Evolutionary conservation across 2,888 invertebrate genomes (phyloP).

Genomic region (Thalpophila matura): DNA sequence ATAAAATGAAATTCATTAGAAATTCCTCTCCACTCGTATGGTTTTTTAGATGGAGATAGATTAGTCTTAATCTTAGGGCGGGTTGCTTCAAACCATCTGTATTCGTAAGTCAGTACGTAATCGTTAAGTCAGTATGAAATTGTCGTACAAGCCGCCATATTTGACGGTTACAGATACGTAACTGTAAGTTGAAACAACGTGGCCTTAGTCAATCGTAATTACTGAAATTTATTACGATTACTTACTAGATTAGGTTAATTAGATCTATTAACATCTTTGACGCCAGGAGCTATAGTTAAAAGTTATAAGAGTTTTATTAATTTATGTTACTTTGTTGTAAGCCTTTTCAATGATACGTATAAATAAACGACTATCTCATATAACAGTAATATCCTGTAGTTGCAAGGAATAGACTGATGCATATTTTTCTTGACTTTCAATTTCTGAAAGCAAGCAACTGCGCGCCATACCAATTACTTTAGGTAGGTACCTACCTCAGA

Average conservation of each 20-base stretch:
- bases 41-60: conserved; percentile 21
- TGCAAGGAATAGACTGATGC: rapidly evolving
- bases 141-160: too few species aligned
- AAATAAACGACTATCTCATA: too few species aligned
- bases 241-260: conserved; percentile 48
- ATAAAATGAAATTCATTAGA: not conserved
- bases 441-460: too few species aligned
- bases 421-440: too few species aligned
- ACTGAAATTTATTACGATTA: conserved; percentile 41
- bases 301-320: conserved; percentile 37
- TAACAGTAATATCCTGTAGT: too few species aligned
- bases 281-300: conserved; percentile 46
- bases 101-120: too few species aligned
- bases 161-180: too few species aligned
- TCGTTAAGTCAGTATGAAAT: too few species aligned
- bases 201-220: conserved; percentile 51
- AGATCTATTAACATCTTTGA: conserved; percentile 47
- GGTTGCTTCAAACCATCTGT: too few species aligned
- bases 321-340: conserved; percentile 3
- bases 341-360: conserved; percentile 1
- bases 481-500: too few species aligned
- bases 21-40: conserved; percentile 4
- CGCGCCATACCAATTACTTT: too few species aligned
- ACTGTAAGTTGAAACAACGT: too few species aligned
- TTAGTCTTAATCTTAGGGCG: conserved; percentile 28